Evolutionary conservation across 2,888 invertebrate genomes (phyloP).

Genomic region (Cactoblastis cactorum): DNA sequence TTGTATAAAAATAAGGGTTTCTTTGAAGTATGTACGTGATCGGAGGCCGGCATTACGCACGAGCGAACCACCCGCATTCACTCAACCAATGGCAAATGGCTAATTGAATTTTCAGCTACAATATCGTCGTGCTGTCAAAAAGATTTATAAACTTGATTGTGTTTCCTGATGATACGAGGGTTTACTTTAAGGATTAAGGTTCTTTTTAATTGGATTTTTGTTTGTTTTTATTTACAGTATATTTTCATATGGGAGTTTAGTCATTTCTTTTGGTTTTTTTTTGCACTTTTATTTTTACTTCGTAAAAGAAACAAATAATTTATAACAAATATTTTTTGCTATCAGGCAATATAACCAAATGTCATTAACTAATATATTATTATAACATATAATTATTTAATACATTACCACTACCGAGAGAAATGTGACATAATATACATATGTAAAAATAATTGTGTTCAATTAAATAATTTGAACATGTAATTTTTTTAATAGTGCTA

Average conservation of each 20-base stretch:
- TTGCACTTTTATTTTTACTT: not conserved
- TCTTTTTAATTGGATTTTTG: not conserved
- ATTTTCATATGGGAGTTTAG: too few relatives aligned
- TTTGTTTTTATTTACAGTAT: not conserved
- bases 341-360: too few relatives aligned
- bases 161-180: conserved; percentile 15
- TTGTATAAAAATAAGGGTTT: conserved; percentile 3
- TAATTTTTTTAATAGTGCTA: too few relatives aligned
- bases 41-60: conserved; percentile 52
- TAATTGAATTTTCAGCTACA: conserved; percentile 67
- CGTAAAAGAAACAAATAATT: too few relatives aligned
- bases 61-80: conserved; percentile 40
- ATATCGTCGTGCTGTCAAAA: conserved; percentile 47
- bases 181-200: conserved; percentile 18
- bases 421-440: too few relatives aligned
- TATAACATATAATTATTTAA: too few relatives aligned
- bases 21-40: conserved; percentile 42
- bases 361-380: too few relatives aligned
- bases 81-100: conserved; percentile 60
- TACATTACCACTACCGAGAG: too few relatives aligned
- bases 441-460: too few relatives aligned
- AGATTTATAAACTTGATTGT: conserved; percentile 39
- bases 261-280: not conserved
- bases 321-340: too few relatives aligned
- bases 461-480: too few relatives aligned